Base-by-base conservation (phyloP, 2,113 vertebrate genomes). In the Chaetura pelagica region DNA sequence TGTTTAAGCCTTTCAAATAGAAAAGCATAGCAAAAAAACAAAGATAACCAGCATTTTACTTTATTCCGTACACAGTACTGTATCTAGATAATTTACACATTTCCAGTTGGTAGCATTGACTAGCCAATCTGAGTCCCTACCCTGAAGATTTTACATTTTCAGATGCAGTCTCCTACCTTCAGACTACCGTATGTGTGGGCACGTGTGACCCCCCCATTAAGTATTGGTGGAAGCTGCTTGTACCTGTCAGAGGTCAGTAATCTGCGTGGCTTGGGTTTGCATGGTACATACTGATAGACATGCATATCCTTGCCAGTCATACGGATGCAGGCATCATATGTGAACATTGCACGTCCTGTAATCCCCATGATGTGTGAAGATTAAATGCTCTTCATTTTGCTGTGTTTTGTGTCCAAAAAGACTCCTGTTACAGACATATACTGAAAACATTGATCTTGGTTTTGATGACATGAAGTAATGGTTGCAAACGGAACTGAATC, bases 401-500 rank as follows among this genome's bases (percentile, higher is more conserved):
- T 64, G 40, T 68, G 86, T 69, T 82, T 84, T 93, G 51, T 87
- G 72, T 81, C 69, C 46, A 46, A 84, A 48, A 93, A 87, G 68
- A 64, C 44, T 92, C 44, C 32, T 44, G 63, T 93, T 93, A 84
- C 59, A 71, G 51, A 48, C 17, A 61, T 26, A 54, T 3, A 38
- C 9, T 19, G 23, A 81, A 94, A 92, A 59, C 84, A 55, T 52
- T 93, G 88, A 96, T 97, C 90, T 49, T 3, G 5, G 49, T 93
- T 92, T 95, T 81, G 86, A 76, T 93, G 86, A 42, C 54, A 93
- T 86, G 75, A 68, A 96, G 89, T 89, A 96, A 91, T 14, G 3
- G 26, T 81, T 91, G 86, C 87, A 91, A 93, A 96, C 48, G 13
- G 89, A 97, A 76, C 84, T 89, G 58, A 63, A 93, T 88, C 94